phyloP scores from a whole-genome alignment of 2,888 invertebrate species.

The Colostygia pectinataria region DNA sequence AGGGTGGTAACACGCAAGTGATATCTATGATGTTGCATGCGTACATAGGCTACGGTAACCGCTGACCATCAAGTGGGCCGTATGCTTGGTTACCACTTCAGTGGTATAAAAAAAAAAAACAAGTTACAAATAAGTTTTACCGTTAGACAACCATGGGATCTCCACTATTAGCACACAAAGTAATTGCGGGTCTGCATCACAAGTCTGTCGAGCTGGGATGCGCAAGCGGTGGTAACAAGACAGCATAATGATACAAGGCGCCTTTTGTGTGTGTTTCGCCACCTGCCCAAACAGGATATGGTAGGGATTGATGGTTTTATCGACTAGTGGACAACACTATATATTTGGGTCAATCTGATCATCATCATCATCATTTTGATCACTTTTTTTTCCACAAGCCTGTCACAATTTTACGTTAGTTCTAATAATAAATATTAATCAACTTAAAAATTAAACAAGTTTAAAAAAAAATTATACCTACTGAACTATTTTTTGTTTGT shows the following conservation, averaged over 20 bases:
- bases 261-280: conserved; percentile 79
- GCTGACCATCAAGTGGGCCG: no score
- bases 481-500: not conserved
- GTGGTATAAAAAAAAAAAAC: no score
- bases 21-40: no score
- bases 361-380: no score
- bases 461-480: not conserved
- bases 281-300: conserved; percentile 78
- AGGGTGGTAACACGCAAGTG: no score
- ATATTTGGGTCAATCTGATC: no score
- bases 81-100: no score
- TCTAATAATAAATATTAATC: no score
- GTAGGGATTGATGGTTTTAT: conserved; percentile 33
- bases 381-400: no score
- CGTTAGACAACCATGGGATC: conserved; percentile 48
- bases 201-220: conserved; percentile 59
- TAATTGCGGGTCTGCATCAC: conserved; percentile 74
- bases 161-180: conserved; percentile 62
- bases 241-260: conserved; percentile 78
- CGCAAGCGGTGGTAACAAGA: conserved; percentile 78
- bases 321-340: conserved; percentile 39
- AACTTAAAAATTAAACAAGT: no score
- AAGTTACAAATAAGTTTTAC: conserved; percentile 14
- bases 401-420: no score
- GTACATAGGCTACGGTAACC: no score